phyloP scores from a whole-genome alignment of 2,888 invertebrate genomes.

The Eustalomyia histrio region DNA sequence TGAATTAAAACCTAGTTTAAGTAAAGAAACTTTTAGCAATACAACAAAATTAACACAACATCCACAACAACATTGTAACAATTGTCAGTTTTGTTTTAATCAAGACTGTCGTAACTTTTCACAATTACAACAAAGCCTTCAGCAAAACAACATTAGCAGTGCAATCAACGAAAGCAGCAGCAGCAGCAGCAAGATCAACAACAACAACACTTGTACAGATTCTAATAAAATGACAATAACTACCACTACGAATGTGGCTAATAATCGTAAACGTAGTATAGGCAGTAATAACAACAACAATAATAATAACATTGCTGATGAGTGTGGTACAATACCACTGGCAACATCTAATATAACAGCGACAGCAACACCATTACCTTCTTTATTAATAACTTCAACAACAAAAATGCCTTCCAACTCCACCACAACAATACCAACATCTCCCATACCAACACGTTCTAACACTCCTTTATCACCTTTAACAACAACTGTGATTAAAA shows the following conservation, averaged over 20 bases:
- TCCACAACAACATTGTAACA: constrained; percentile 62
- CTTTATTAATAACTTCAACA: constrained; percentile 44
- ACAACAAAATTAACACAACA: constrained; percentile 54
- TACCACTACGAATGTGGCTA: constrained; percentile 66
- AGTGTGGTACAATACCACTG: constrained; percentile 44
- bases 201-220: constrained; percentile 37
- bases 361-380: constrained; percentile 26
- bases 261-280: constrained; percentile 61
- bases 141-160: constrained; percentile 64
- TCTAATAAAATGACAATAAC: constrained; percentile 68
- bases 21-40: constrained; percentile 60
- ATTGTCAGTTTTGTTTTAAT: constrained; percentile 67
- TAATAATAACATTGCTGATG: constrained; percentile 50
- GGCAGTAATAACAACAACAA: constrained; percentile 71
- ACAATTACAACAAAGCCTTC: constrained; percentile 72
- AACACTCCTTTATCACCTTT: constrained; percentile 74
- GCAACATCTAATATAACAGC: constrained; percentile 21
- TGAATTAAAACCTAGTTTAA: constrained; percentile 67
- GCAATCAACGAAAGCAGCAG: constrained; percentile 61
- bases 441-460: constrained; percentile 56
- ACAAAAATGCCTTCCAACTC: constrained; percentile 68
- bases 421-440: constrained; percentile 69
- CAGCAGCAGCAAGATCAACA: constrained; percentile 62
- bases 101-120: constrained; percentile 74
- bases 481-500: constrained; percentile 78